Evolutionary conservation across 1,140 invertebrate genomes (phyloP).

Genomic region (Cyclargus thomasi): DNA sequence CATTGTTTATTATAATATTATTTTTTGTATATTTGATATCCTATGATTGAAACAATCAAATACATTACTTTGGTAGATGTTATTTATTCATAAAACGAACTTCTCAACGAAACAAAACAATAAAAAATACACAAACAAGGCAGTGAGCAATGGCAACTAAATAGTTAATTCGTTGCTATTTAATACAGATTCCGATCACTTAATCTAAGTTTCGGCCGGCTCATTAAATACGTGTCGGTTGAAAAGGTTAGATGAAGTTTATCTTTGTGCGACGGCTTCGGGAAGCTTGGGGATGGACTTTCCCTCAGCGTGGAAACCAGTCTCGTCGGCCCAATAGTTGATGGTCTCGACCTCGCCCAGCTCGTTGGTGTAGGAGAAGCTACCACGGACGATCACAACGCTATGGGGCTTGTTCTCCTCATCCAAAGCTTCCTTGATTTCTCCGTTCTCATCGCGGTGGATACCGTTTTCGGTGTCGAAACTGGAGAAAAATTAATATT

Average conservation of each 20-base stretch:
- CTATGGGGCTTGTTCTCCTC: conserved; percentile 64
- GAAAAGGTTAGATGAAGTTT: conserved; percentile 20
- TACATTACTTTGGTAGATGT: background rate
- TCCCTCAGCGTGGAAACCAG: conserved; percentile 72
- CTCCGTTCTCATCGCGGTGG: conserved; percentile 47
- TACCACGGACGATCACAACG: conserved; percentile 61
- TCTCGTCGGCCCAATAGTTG: conserved; percentile 75
- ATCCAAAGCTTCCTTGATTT: conserved; percentile 53
- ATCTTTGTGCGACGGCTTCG: conserved; percentile 32
- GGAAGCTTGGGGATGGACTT: conserved; percentile 43
- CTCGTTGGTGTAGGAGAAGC: conserved; percentile 50
- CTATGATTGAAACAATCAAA: background rate
- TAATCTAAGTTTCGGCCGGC: background rate
- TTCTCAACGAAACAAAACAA: background rate
- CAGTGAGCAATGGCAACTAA: background rate
- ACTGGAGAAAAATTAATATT: conserved; percentile 28
- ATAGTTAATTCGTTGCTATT: background rate
- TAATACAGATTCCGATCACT: background rate
- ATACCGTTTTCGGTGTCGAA: conserved; percentile 62
- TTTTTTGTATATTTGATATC: too few relatives aligned
- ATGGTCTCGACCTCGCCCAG: conserved; percentile 56
- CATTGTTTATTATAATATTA: too few relatives aligned
- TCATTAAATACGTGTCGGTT: background rate
- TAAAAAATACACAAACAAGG: background rate
- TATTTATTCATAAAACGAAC: conserved; percentile 5